These are phyloP conservation scores for Cyprinella venusta DNA, from an alignment of 2,797 vertebrate genomes.

Conservation along the genomic window DNA sequence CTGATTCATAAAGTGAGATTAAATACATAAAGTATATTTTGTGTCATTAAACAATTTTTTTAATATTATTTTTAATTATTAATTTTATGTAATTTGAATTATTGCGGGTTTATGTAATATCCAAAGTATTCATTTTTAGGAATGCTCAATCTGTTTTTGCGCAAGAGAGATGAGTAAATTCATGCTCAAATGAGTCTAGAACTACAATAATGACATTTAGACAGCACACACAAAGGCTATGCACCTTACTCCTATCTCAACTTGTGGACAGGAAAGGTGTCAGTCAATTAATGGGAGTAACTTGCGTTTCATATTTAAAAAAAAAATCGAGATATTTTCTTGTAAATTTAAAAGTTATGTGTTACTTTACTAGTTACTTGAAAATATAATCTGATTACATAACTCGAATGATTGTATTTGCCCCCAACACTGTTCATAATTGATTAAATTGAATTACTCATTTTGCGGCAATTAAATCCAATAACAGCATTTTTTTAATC, in stretches of 20 bases:
- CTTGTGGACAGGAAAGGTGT: not conserved
- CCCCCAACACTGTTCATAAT: not conserved
- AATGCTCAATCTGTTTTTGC: not conserved
- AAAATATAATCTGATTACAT: not conserved
- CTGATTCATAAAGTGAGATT: not conserved
- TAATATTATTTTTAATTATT: too few relatives aligned
- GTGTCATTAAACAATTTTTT: not conserved
- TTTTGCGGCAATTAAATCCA: too few relatives aligned
- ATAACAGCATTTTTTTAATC: too few relatives aligned
- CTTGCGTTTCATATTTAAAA: too few relatives aligned
- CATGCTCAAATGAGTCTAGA: not conserved
- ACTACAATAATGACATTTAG: not conserved
- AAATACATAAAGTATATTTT: not conserved
- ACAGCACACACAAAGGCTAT: not conserved
- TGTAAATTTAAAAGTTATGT: not conserved
- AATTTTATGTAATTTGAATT: not conserved
- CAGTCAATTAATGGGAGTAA: not conserved
- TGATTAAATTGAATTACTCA: not conserved
- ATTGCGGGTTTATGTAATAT: not conserved
- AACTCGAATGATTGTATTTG: not conserved
- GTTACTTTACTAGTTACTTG: not conserved
- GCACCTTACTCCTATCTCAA: not conserved
- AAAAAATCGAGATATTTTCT: not conserved
- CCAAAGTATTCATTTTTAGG: not conserved
- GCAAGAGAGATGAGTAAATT: not conserved